Conservation (phyloP, 2,888 invertebrate genomes). For the Aphodius sticticus region DNA sequence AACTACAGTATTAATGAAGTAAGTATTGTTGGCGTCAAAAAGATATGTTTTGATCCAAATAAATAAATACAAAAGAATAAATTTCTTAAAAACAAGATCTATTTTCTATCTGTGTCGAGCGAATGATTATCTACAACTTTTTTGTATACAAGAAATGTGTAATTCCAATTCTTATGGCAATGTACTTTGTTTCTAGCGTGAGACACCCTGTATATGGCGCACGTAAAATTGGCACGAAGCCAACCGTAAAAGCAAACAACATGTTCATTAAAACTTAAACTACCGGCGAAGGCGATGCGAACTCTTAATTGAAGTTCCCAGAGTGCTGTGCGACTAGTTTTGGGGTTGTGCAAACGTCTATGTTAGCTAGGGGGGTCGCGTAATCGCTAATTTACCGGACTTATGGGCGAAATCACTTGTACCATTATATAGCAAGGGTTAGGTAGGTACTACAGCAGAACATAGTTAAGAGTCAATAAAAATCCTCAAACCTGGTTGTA, state of each 20-base stretch:
- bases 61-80: too few relatives aligned
- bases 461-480: not conserved
- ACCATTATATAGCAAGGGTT: not conserved
- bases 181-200: too few relatives aligned
- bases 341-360: not conserved
- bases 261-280: conserved; percentile 4
- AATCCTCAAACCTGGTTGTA: not conserved
- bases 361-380: not conserved
- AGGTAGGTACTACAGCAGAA: not conserved
- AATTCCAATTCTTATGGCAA: too few relatives aligned
- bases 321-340: not conserved
- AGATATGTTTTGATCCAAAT: too few relatives aligned
- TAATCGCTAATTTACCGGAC: not conserved
- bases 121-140: too few relatives aligned
- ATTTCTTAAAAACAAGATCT: too few relatives aligned
- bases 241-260: not conserved
- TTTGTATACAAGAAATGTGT: too few relatives aligned
- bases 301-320: not conserved
- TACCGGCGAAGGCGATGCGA: not conserved
- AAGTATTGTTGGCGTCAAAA: too few relatives aligned
- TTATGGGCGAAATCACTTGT: not conserved
- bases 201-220: not conserved
- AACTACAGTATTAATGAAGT: too few relatives aligned
- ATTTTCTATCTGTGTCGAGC: too few relatives aligned
- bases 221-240: not conserved